Percentiles rank a stretch among this genome's conserved stretches.
Evolutionary conservation across 2,888 invertebrate genomes (phyloP).

Genomic region (Trichogramma dendrolimi): DNA sequence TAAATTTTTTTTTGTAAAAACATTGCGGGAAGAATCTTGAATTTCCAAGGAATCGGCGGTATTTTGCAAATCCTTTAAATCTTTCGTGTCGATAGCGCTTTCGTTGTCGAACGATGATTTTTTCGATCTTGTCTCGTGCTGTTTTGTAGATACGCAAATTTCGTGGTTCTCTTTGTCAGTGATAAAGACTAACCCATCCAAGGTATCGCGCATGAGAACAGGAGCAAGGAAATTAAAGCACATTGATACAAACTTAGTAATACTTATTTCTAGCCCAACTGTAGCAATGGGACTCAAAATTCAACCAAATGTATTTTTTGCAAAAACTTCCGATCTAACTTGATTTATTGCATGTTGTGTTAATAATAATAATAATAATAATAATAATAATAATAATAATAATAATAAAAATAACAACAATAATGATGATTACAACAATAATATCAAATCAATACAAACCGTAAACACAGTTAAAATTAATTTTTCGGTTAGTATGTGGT

Average conservation of each 20-base stretch:
- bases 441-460: no score
- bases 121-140: no score
- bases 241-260: constrained; percentile 52
- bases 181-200: constrained; percentile 47
- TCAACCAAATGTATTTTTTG: constrained; percentile 36
- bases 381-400: no score
- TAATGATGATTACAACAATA: no score
- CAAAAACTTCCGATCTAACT: no score
- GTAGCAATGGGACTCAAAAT: constrained; percentile 39
- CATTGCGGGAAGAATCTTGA: not conserved
- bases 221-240: constrained; percentile 53
- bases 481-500: no score
- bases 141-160: no score
- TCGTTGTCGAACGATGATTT: constrained; percentile 5
- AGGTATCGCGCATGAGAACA: constrained; percentile 52
- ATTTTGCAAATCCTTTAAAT: constrained; percentile 50
- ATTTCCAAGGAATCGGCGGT: constrained; percentile 33
- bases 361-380: no score
- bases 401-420: no score
- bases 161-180: no score
- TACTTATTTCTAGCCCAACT: constrained; percentile 45
- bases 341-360: no score
- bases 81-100: constrained; percentile 17
- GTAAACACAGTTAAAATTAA: no score
- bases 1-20: not conserved